Evolutionary conservation across 2,797 vertebrate species (phyloP), one percentile per base, ranked within the genome.

Genomic region (Pseudomugil tenellus): DNA sequence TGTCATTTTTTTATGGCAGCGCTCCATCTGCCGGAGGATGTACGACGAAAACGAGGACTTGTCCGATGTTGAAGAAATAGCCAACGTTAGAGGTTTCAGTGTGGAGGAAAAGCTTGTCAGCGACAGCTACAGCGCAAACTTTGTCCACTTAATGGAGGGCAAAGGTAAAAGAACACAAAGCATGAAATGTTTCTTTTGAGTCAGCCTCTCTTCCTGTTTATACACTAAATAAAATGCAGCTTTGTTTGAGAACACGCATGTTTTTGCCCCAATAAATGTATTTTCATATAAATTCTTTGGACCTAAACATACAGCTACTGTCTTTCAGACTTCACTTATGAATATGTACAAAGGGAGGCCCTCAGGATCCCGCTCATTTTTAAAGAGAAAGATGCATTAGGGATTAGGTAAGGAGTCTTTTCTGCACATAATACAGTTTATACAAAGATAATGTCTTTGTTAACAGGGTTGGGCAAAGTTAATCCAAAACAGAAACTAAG

Each of bases 11-110:
- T n/a, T 49, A 67, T 73, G 72, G 52, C 88, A 99, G 97, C 96
- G 97, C 65, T 94, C 96, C 82, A 95, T 97, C 81, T 94, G 94
- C 90, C 94, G 97, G 87, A 95, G 93, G 90, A 94, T 97, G 81
- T 99, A 99, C 87, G 97, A 97, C 75, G 97, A 98, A 74, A 94
- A 97, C 77, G 97, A 98, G 76, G 97, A 99, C 84, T 78, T 96
- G 60, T 99, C 97, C 11, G 97, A 99, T 61, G 96, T 97, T 72
- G 97, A 99, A 69, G 97, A 98, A 84, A 98, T 99, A 11, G 94
- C 92, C 51, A 97, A 96, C 86, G 93, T 97, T 87, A 90, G 97
- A 85, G 95, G 96, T 55, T 99, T 99, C 92, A 96, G 92, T 80
- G 86, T 99, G 91, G 97, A 99, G 82, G 96, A 98, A 68, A 99